Evolutionary conservation across 1,140 invertebrate species (phyloP), one percentile per base, ranked within the genome.

Genomic region (Alviniconcha marisindica): DNA sequence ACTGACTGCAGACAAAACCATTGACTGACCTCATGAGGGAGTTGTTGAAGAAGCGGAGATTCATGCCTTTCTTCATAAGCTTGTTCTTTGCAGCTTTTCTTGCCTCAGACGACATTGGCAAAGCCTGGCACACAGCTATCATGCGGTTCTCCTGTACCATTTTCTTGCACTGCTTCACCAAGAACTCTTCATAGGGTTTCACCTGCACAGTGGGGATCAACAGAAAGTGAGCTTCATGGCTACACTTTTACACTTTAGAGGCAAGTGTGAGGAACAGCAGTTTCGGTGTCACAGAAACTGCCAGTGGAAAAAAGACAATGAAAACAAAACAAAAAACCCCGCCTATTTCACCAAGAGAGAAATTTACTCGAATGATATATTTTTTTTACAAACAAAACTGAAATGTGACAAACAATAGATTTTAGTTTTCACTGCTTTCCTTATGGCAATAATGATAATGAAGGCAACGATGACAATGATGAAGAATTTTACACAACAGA

Each of bases 71-170:
- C 54, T 84, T 81, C 0, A 81, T 10, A 1, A 84, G 63, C 48
- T 81, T 84, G 74, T 84, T 84, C 31, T 63, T 21, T 1, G 76
- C 51, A n/a, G 60, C 83, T 38, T 44, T 81, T 31, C 24, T 48
- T 24, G 48, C 54, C 54, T 77, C 33, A 28, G 63, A 33, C 24
- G 21, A 44, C 71, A 82, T 69, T 40, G 83, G 83, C 40, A 84
- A 42, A 14, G 78, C 54, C 60, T 84, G 83, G 63, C 78, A 84
- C n/a, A 81, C 83, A 2, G 77, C 77, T 18, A 84, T 21, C 83
- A 84, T 84, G 38, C 76, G 80, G 44, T 84, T 5, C 28, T 73
- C 38, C 12, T 77, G 33, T 38, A 84, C 38, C 83, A 84, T 77
- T 69, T 81, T 63, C 73, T 81, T 84, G 56, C 73, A 81, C 7